Evolutionary conservation across 1,140 invertebrate species (phyloP), one percentile per base, ranked within the genome.

Genomic region (Caenorhabditis inopinata): DNA sequence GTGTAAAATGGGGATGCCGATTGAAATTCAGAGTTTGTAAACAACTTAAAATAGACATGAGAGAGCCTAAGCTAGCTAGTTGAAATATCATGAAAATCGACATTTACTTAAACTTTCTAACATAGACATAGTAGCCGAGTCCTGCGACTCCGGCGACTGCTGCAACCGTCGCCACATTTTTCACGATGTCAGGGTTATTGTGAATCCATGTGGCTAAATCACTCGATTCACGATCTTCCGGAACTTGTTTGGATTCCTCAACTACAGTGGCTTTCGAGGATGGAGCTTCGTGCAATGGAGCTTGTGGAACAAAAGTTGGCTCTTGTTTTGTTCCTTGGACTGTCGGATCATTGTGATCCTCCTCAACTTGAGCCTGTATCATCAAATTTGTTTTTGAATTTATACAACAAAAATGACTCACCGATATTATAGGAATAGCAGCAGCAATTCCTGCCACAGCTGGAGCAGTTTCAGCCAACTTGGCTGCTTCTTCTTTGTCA

Each of bases 141-240:
- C 58, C 58, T 12, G 58, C 58, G 18, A 68, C 58, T 38, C 58
- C 58, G 21, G 58, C 58, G 38, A 68, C 58, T 38, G 58, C 58
- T 21, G 58, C 58, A 6, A 18, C 58, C 1, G 58, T 21, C 6
- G 58, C 58, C 25, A 68, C 58, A 68, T 68, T 68, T 68, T 32
- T 68, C 5, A 68, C 58, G 58, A 68, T 38, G 27, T 68, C 58
- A 9, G 58, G 58, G 38, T 68, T 68, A 42, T 68, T 68, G 32
- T 68, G 58, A 42, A 68, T 68, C 58, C 58, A 68, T n/a, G 58
- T 68, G 58, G 58, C 58, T n/a, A 68, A 68, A 38, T 68, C 58
- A 21, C 58, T 68, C n/a, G 58, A 42, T 38, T 68, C 32, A 21
- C 58, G 32, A 21, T 38, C 58, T 38, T 68, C 58, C 38, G 58